Base-by-base conservation (phyloP, 2,888 invertebrate genomes). In the Helleia helle region DNA sequence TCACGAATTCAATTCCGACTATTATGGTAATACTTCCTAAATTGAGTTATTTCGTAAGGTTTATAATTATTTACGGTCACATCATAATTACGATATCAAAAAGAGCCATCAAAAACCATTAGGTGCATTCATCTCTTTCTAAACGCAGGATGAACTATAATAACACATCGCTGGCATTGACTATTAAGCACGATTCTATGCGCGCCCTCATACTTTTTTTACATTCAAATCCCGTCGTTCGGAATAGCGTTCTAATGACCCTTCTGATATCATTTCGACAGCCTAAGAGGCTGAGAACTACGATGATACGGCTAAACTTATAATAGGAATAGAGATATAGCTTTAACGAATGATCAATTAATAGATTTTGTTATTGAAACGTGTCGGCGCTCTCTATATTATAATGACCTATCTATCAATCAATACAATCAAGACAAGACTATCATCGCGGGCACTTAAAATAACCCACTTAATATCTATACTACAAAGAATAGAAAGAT, bases 141-240 rank as follows among this genome's bases (percentile, higher is more conserved):
- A 55, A 59, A 61, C 64, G 58, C 67, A 69, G 65, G 70, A 71
- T 64, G 55, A 62, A 50, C 51, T 49, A 30, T 41, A 37, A 26
- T 42, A 45, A 40, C 48, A 49, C 52, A 55, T 51, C 58, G 61
- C 62, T 56, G 65, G 69, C 71, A 73, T 71, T 72, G 69, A 56
- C 71, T 66, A 83, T 84, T 84, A 83, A 75, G 75, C 84, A 84
- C 81, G 84, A 79, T 77, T 65, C 72, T 84, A 84, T 84, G 84
- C 84, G 62, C 56, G 58, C 73, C 57, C 76, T 75, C 77, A 76
- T 70, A 71, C 73, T 73, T 67, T 59, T 66, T 62, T 62, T 57
- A 31, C 57, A 55, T 46, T 50, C 44, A 56, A 53, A 57, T 52
- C 52, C 36, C 41, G 47, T 44, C 44, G 43, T 28, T 42, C 43